Conservation (phyloP, 2,888 invertebrate genomes). For the Cataglyphis livida region DNA sequence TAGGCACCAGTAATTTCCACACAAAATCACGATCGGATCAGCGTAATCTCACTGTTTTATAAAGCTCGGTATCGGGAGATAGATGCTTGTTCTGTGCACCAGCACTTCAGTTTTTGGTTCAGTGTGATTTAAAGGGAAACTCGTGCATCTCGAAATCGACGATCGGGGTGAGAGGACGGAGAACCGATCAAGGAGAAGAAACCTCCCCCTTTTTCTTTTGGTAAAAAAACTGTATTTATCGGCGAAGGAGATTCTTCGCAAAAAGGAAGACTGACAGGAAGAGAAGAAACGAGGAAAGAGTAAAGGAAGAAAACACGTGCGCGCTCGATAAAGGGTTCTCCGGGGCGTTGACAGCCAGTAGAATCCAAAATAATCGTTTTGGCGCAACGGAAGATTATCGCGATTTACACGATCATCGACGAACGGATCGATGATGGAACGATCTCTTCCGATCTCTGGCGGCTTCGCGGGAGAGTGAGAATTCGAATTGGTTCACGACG, state of each 20-base stretch:
- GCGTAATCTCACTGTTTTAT: slow-evolving; percentile 18
- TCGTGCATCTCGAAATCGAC: background rate
- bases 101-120: background rate
- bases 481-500: background rate
- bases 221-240: background rate
- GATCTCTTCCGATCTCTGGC: background rate
- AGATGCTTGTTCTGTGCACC: background rate
- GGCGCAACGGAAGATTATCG: background rate
- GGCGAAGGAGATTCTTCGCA: background rate
- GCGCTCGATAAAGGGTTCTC: slow-evolving; percentile 66
- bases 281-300: slow-evolving; percentile 32
- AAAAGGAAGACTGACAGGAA: slow-evolving; percentile 48
- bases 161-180: background rate
- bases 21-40: slow-evolving; percentile 54
- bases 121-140: background rate
- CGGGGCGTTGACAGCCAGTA: slow-evolving; percentile 23
- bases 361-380: background rate
- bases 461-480: background rate
- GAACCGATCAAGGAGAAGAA: background rate
- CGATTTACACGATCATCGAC: background rate
- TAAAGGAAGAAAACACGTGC: slow-evolving; percentile 60
- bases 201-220: background rate
- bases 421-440: background rate
- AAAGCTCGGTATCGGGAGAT: background rate
- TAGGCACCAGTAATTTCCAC: slow-evolving; percentile 55